These are phyloP conservation scores for Esox masquinongy DNA, from an alignment of 2,797 vertebrate species.

Conservation along the genomic window DNA sequence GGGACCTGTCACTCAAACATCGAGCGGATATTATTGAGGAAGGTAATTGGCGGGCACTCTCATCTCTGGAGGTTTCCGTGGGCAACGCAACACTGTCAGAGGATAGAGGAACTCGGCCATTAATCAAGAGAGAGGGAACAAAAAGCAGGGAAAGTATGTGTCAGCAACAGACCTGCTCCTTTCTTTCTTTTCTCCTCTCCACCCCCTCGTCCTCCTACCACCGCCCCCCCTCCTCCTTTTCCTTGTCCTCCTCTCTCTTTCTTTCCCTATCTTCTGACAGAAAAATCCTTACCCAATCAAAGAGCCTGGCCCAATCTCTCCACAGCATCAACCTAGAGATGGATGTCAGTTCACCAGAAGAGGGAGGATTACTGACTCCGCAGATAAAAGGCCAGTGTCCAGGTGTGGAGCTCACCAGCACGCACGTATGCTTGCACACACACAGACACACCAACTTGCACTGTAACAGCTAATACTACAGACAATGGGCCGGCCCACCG, in stretches of 20 bases:
- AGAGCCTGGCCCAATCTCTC: slow-evolving; percentile 62
- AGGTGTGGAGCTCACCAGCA: too few relatives aligned
- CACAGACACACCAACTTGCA: too few relatives aligned
- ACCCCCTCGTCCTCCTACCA: background rate
- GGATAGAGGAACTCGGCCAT: slow-evolving; percentile 65
- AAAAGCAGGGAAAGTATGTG: slow-evolving; percentile 59
- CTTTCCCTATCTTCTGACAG: slow-evolving; percentile 61
- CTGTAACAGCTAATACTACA: too few relatives aligned
- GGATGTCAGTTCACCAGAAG: slow-evolving; percentile 33
- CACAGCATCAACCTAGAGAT: slow-evolving; percentile 43
- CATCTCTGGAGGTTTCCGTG: slow-evolving; percentile 73
- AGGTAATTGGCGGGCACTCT: slow-evolving; percentile 73
- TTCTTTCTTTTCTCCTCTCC: slow-evolving; percentile 11
- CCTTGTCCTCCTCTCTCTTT: slow-evolving; percentile 50
- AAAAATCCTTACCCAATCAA: slow-evolving; percentile 78
- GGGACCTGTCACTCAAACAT: slow-evolving; percentile 68
- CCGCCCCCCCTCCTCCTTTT: slow-evolving; percentile 37
- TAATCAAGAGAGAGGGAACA: slow-evolving; percentile 72
- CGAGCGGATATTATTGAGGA: slow-evolving; percentile 72
- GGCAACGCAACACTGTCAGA: slow-evolving; percentile 66
- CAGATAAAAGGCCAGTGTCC: slow-evolving; percentile 18
- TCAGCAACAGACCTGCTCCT: slow-evolving; percentile 60
- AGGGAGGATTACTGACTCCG: slow-evolving; percentile 25
- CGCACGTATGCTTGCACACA: too few relatives aligned
- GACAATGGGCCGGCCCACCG: too few relatives aligned